Percentiles rank a stretch among this genome's conserved stretches.
Evolutionary conservation across 2,797 vertebrate genomes (phyloP).

Genomic region (Rallus crepitans): DNA sequence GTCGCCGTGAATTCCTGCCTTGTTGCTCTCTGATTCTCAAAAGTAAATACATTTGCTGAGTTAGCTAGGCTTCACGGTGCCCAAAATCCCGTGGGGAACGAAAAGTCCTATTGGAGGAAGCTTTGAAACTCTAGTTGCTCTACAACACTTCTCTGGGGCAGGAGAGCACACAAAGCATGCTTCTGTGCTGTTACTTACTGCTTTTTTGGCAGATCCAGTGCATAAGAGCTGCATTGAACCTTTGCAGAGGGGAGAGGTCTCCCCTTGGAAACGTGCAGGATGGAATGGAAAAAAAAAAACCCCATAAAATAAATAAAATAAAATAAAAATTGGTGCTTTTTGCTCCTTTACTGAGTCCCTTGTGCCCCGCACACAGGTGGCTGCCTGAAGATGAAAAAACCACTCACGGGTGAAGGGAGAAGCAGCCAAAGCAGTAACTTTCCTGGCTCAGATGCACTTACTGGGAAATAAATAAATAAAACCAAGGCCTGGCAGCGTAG

Average conservation of each 20-base stretch:
- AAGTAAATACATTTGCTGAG: slow-evolving; percentile 61
- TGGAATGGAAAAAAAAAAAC: slow-evolving; percentile 64
- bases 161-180: slow-evolving; percentile 57
- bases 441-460: slow-evolving; percentile 48
- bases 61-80: slow-evolving; percentile 26
- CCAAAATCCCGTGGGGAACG: slow-evolving; percentile 52
- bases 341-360: slow-evolving; percentile 61
- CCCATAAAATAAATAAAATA: neutral
- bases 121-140: slow-evolving; percentile 76
- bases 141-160: slow-evolving; percentile 41
- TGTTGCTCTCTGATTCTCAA: slow-evolving; percentile 69
- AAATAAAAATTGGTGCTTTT: slow-evolving; percentile 12
- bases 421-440: slow-evolving; percentile 49
- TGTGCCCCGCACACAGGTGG: slow-evolving; percentile 55
- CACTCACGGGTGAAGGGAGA: slow-evolving; percentile 20
- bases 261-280: slow-evolving; percentile 53
- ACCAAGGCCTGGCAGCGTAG: neutral
- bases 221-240: slow-evolving; percentile 78
- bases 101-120: slow-evolving; percentile 61
- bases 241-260: slow-evolving; percentile 48
- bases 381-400: slow-evolving; percentile 23
- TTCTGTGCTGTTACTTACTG: slow-evolving; percentile 67
- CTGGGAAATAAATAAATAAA: slow-evolving; percentile 11
- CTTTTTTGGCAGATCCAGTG: neutral
- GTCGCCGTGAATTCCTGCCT: slow-evolving; percentile 77